phyloP scores from a whole-genome alignment of 1,140 invertebrate genomes.

The Neomicropteryx cornuta region DNA sequence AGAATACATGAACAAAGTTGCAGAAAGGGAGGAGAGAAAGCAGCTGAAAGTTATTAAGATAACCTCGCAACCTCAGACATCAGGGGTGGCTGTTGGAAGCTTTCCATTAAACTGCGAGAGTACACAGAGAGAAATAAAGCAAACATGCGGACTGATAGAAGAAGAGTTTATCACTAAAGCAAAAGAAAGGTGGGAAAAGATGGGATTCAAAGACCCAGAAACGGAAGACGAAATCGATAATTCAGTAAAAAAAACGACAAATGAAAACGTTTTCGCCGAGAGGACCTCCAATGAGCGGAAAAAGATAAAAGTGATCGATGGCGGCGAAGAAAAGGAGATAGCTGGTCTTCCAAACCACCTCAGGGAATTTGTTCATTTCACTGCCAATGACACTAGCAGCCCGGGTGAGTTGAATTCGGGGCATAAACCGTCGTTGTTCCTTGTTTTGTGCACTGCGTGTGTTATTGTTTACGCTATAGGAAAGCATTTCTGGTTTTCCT shows the following conservation, averaged over 20 bases:
- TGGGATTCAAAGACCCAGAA: slow-evolving; percentile 46
- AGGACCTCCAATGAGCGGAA: slow-evolving; percentile 40
- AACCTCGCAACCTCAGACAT: slow-evolving; percentile 23
- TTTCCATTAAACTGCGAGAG: background rate
- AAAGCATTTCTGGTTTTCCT: slow-evolving; percentile 24
- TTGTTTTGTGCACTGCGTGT: slow-evolving; percentile 35
- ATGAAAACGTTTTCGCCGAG: slow-evolving; percentile 26
- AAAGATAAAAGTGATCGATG: slow-evolving; percentile 48
- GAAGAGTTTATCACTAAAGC: slow-evolving; percentile 63
- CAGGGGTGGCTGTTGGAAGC: slow-evolving; percentile 2
- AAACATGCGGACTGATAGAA: slow-evolving; percentile 38
- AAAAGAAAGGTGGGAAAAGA: slow-evolving; percentile 44
- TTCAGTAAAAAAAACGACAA: slow-evolving; percentile 12
- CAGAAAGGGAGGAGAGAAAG: slow-evolving; percentile 64
- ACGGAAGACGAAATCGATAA: slow-evolving; percentile 34
- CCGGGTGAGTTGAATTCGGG: slow-evolving; percentile 27
- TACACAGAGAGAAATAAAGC: slow-evolving; percentile 5
- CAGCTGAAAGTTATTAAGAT: slow-evolving; percentile 70
- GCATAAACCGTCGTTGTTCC: slow-evolving; percentile 31
- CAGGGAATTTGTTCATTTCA: slow-evolving; percentile 57
- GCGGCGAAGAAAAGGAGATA: slow-evolving; percentile 44
- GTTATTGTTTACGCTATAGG: slow-evolving; percentile 29
- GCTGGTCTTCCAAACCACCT: slow-evolving; percentile 59
- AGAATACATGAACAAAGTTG: slow-evolving; percentile 68
- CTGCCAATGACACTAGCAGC: slow-evolving; percentile 38